Evolutionary conservation across 2,797 vertebrate genomes (phyloP).

Genomic region (Kryptopterus vitreolus): DNA sequence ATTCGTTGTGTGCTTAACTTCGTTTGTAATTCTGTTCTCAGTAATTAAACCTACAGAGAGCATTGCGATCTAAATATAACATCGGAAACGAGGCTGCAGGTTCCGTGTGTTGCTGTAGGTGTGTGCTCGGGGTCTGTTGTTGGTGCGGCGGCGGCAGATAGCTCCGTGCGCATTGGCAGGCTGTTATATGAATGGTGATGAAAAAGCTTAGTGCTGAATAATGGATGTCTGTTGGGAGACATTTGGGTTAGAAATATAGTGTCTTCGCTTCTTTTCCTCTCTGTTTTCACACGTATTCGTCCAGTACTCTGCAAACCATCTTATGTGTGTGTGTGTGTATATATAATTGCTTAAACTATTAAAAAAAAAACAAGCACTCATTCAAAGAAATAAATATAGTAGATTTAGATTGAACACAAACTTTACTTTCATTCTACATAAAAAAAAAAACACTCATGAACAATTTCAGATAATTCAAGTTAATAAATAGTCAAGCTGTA

Average conservation of each 20-base stretch:
- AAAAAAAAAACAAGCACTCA: neutral
- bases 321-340: neutral
- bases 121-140: slow-evolving; percentile 15
- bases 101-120: neutral
- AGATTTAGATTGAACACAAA: too few species aligned
- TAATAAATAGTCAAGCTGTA: neutral
- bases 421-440: too few species aligned
- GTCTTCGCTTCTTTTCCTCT: neutral
- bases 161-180: slow-evolving; percentile 20
- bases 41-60: neutral
- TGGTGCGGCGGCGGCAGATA: slow-evolving; percentile 34
- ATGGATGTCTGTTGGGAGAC: slow-evolving; percentile 50
- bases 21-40: too few species aligned
- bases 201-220: slow-evolving; percentile 54
- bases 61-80: neutral
- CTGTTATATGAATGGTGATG: slow-evolving; percentile 48
- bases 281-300: too few species aligned
- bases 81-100: neutral
- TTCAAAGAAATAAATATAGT: too few species aligned
- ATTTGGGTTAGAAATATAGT: slow-evolving; percentile 42
- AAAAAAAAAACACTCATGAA: neutral
- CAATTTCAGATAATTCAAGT: neutral
- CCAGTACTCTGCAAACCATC: too few species aligned
- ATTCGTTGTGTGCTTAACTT: too few species aligned
- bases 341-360: neutral